Base-by-base conservation (phyloP, 2,797 vertebrate genomes). In the Muscicapa comitata region DNA sequence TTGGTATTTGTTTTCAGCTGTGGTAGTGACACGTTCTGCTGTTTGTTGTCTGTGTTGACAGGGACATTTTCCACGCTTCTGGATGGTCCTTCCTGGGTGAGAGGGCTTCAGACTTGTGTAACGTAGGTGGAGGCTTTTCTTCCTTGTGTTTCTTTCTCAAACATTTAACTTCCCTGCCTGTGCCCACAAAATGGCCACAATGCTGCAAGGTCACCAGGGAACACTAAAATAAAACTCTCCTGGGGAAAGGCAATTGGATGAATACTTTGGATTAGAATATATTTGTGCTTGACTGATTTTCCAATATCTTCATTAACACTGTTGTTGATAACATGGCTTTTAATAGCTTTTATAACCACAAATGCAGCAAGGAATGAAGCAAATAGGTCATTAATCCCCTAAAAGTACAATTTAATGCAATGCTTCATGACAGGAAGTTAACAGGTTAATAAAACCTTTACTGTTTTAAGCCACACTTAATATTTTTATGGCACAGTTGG, bases 371-470 rank as follows among this genome's bases (percentile, higher is more conserved):
- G 88, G 97, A 94, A 91, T 79, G 92, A 53, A 93, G 83, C 90
- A 97, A 97, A 96, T 96, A 92, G 77, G 76, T 91, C 95, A 96
- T 96, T 97, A 97, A 97, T 98, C 88, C 93, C 75, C 95, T 97
- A 95, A 97, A 97, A 98, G 97, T 97, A 92, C 86, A 96, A 95
- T 96, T 98, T 98, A 97, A 96, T 95, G 96, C 94, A 97, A 94
- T 91, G 96, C 94, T 98, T 98, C 96, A 91, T 95, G 96, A 97
- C 95, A 98, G 97, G 97, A 98, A 98, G 97, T 96, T 92, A 97
- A 95, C 91, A 94, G 97, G 95, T 97, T 97, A 96, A 97, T 98
- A 97, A 98, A 97, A 96, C 68, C 88, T 97, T 98, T 97, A 97
- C 94, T 89, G 94, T 96, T 97, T 95, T 96, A 97, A 98, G 96